Evolutionary conservation across 2,888 invertebrate species (phyloP), one percentile per base, ranked within the genome.

Genomic region (Rhaphigaster nebulosa): DNA sequence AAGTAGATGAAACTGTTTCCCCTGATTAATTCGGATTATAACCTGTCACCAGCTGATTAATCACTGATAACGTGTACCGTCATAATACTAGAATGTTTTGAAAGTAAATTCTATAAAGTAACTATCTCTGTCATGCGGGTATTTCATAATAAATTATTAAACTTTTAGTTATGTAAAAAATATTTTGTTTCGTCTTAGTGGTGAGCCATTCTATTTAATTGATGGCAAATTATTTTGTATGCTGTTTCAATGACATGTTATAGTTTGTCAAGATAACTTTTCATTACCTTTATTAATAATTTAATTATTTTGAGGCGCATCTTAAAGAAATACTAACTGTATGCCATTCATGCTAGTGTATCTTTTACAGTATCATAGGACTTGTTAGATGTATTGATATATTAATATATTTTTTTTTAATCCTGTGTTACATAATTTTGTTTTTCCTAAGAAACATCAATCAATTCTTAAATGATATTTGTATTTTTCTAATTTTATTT

Each of bases 41-140:
- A 84, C 84, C 45, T 45, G 26, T 45, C 41, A 84, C n/a, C 84
- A 84, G 84, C 84, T 84, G 84, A 84, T 13, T 45, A n/a, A 45
- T 45, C 34, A n/a, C 45, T 84, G 84, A 84, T 84, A 84, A 84
- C 45, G 45, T 84, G n/a, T 50, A 45, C 84, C 4, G 38, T 88
- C n/a, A n/a, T 54, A 34, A 18, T 45, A 50, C 50, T 45, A 84
- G 13, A 84, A 50, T 84, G 45, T 50, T 41, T 84, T 41, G 45
- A 84, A 84, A 45, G n/a, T 84, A 45, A 84, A 84, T 45, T 84
- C 12, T 38, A 8, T n/a, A 45, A 84, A 84, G 84, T 84, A 45
- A 84, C 5, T 23, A 23, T 80, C 29, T 50, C 6, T 84, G 45
- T 6, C 23, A 84, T 84, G 84, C 18, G 20, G 45, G 45, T 26